phyloP scores from a whole-genome alignment of 2,888 invertebrate genomes.

The Chymomyza amoena region DNA sequence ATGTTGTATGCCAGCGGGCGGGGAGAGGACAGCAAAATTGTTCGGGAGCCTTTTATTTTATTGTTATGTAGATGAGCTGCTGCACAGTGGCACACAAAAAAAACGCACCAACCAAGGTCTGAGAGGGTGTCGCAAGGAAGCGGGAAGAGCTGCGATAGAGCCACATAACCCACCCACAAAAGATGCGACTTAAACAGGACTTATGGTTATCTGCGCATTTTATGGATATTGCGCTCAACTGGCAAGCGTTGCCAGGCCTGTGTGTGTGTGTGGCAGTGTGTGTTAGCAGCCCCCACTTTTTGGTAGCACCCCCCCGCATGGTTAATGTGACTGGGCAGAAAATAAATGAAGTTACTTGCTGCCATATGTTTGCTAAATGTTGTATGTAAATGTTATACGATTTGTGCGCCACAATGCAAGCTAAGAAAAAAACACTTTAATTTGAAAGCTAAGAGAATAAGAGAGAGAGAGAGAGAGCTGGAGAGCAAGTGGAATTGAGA shows the following conservation, averaged over 20 bases:
- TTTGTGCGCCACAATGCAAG: conserved; percentile 11
- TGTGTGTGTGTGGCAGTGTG: not conserved
- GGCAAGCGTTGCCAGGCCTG: not conserved
- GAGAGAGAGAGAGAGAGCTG: not conserved
- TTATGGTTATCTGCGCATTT: conserved; percentile 74
- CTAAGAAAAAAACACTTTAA: conserved; percentile 55
- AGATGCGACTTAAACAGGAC: conserved; percentile 71
- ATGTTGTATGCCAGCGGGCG: not conserved
- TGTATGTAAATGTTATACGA: conserved; percentile 65
- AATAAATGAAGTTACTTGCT: conserved; percentile 69
- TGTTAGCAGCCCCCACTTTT: not conserved
- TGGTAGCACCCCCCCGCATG: not conserved
- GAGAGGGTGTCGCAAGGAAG: not conserved
- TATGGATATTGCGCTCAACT: conserved; percentile 64
- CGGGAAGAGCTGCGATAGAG: conserved; percentile 1
- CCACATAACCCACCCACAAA: conserved; percentile 43
- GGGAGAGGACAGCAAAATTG: conserved; percentile 8
- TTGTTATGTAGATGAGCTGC: conserved; percentile 69
- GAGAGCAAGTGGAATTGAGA: not conserved
- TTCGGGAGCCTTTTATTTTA: conserved; percentile 58
- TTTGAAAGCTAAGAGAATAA: conserved; percentile 28
- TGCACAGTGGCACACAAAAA: conserved; percentile 20
- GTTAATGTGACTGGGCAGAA: conserved; percentile 9
- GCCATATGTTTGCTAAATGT: conserved; percentile 67
- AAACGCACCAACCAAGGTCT: not conserved